Percentiles rank a stretch among this genome's conserved stretches.
Evolutionary conservation across 2,888 invertebrate species (phyloP).

Genomic region (Lepidochrysops patricia): DNA sequence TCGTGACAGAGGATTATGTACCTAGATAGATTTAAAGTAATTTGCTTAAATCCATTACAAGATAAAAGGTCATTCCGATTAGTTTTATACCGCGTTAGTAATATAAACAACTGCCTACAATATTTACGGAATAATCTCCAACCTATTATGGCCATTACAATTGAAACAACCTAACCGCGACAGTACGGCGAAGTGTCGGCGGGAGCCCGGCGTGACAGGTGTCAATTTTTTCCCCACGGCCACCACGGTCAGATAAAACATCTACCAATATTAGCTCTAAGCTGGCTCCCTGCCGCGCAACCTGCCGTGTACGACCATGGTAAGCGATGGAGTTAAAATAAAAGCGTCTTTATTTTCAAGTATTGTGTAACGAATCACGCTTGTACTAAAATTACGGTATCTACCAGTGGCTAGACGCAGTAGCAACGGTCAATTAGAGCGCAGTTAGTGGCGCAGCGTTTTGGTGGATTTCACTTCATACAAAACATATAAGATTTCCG

Average conservation of each 20-base stretch:
- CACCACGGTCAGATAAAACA: conserved; percentile 20
- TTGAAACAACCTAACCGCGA: not conserved
- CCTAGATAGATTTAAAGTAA: not conserved
- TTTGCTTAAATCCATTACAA: no score
- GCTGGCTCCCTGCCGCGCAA: conserved; percentile 26
- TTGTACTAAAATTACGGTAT: no score
- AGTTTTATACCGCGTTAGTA: not conserved
- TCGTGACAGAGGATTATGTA: no score
- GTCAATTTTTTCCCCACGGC: conserved; percentile 34
- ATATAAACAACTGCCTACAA: no score
- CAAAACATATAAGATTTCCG: no score
- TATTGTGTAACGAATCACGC: conserved; percentile 28
- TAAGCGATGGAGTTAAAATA: no score
- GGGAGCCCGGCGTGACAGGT: conserved; percentile 33
- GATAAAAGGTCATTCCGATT: not conserved
- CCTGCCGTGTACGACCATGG: conserved; percentile 31
- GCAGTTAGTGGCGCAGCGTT: no score
- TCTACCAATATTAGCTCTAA: conserved; percentile 21
- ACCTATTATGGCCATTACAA: not conserved
- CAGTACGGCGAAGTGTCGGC: conserved; percentile 21
- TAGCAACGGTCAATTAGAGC: no score
- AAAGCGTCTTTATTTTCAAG: no score
- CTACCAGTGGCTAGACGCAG: no score
- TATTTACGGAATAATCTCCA: no score
- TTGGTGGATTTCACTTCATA: no score